A percentile compares a stretch with the other conserved stretches of the same genome.
These are phyloP conservation scores for Rhagoletis pomonella DNA, from an alignment of 1,140 invertebrate genomes.

Conservation along the genomic window DNA sequence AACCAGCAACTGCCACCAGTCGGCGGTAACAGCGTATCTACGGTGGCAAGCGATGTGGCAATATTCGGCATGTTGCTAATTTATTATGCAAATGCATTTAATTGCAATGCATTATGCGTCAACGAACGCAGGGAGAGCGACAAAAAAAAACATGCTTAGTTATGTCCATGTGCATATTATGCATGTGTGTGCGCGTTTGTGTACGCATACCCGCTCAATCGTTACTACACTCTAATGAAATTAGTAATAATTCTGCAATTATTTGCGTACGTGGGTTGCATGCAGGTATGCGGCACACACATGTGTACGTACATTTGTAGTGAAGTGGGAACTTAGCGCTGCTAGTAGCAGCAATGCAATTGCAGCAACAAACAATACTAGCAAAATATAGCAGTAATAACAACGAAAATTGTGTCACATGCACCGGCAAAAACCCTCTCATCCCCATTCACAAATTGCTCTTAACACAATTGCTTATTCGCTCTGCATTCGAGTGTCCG, in stretches of 20 bases:
- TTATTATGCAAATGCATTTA: constrained; percentile 50
- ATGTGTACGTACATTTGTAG: too few relatives aligned
- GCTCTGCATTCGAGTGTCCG: neutral
- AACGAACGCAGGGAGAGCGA: neutral
- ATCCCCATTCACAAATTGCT: neutral
- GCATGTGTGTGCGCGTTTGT: neutral
- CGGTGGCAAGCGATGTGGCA: constrained; percentile 39
- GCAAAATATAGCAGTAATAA: neutral
- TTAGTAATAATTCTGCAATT: constrained; percentile 44
- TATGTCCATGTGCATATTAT: neutral
- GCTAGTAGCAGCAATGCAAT: neutral
- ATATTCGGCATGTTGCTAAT: constrained; percentile 46
- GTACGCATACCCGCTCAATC: neutral
- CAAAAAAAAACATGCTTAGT: neutral
- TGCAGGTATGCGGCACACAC: neutral
- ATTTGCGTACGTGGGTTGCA: constrained; percentile 37
- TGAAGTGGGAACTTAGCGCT: too few relatives aligned
- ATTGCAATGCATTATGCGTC: constrained; percentile 35
- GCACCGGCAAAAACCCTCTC: neutral
- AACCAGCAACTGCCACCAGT: neutral
- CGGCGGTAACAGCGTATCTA: neutral
- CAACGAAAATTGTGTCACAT: neutral
- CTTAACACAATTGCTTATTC: neutral
- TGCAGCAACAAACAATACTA: neutral
- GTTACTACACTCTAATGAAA: constrained; percentile 10